A percentile compares a stretch with the other conserved stretches of the same genome.
These are phyloP conservation scores for Poecilia gillii DNA, from an alignment of 2,797 vertebrate genomes.

Conservation along the genomic window DNA sequence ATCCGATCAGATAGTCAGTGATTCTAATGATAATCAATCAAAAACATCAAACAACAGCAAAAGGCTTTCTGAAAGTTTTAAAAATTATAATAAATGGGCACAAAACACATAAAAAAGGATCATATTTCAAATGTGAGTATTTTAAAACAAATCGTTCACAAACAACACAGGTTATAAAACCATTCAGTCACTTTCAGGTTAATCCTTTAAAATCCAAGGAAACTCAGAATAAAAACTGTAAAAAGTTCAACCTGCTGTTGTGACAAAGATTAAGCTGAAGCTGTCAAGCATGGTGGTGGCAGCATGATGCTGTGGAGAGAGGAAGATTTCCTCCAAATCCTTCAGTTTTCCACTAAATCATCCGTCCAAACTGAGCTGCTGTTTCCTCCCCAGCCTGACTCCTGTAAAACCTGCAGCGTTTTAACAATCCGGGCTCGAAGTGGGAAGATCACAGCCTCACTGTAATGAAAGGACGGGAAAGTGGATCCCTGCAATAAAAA, in stretches of 20 bases:
- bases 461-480: constrained; percentile 64
- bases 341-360: not conserved
- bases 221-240: not conserved
- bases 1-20: not conserved
- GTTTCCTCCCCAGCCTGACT: constrained; percentile 5
- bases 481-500: constrained; percentile 38
- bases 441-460: constrained; percentile 60
- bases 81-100: too few species aligned
- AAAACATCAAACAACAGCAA: too few species aligned
- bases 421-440: constrained; percentile 40
- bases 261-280: not conserved
- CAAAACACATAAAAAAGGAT: too few species aligned
- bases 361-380: not conserved
- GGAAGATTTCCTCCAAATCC: not conserved
- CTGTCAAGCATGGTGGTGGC: not conserved
- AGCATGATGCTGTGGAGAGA: not conserved
- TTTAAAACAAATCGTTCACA: too few species aligned
- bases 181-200: not conserved
- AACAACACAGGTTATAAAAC: not conserved
- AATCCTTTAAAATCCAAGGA: not conserved
- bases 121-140: too few species aligned
- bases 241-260: not conserved
- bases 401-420: constrained; percentile 29
- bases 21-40: too few species aligned
- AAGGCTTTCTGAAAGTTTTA: too few species aligned